Conservation (phyloP, 2,888 invertebrate genomes). For the Ferdinandea cuprea region DNA sequence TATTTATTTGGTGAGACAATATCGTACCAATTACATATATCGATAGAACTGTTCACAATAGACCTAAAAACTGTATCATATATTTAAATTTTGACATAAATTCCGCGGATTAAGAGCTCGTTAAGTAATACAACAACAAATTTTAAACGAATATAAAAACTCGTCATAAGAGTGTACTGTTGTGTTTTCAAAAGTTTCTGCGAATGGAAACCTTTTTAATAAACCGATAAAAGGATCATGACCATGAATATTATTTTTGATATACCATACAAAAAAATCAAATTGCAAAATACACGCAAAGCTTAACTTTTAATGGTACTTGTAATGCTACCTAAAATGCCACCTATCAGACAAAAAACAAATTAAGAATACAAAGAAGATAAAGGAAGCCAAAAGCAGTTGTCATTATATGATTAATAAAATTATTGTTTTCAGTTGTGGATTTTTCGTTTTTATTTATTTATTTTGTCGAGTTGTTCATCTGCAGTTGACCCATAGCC, state of each 20-base stretch:
- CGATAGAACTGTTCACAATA: too few species aligned
- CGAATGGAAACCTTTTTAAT: too few species aligned
- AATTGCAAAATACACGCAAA: constrained; percentile 62
- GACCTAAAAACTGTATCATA: too few species aligned
- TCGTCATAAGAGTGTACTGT: too few species aligned
- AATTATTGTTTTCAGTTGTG: constrained; percentile 53
- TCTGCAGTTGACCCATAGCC: neutral
- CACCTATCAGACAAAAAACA: constrained; percentile 19
- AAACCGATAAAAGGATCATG: constrained; percentile 56
- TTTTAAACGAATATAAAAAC: too few species aligned
- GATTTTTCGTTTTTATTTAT: neutral
- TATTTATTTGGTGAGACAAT: too few species aligned
- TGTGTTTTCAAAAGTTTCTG: too few species aligned
- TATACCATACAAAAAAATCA: constrained; percentile 19
- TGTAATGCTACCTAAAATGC: neutral
- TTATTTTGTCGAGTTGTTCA: neutral
- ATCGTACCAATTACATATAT: too few species aligned
- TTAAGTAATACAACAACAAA: too few species aligned
- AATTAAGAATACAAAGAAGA: constrained; percentile 20
- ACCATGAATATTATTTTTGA: constrained; percentile 58
- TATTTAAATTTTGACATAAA: too few species aligned
- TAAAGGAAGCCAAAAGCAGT: constrained; percentile 44
- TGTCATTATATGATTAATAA: constrained; percentile 71
- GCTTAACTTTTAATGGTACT: neutral
- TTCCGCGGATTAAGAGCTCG: too few species aligned